Evolutionary conservation across 1,140 invertebrate genomes (phyloP), one percentile per base, ranked within the genome.

Genomic region (Teleopsis dalmanni): DNA sequence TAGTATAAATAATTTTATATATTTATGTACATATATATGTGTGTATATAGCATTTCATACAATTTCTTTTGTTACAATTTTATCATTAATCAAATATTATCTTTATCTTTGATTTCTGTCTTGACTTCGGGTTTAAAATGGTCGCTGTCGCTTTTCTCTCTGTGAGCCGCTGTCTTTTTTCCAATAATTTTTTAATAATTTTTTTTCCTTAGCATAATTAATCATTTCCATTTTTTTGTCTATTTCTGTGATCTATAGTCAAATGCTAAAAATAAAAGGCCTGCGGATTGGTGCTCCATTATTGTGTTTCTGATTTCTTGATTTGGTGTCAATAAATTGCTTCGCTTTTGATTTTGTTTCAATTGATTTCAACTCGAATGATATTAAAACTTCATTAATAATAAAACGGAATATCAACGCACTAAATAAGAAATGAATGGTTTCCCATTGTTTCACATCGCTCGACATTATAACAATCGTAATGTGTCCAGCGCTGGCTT

Each of bases 331-430:
- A 64, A 63, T 63, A 63, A 63, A 63, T 64, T 59, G 60, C 60
- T 64, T 63, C 49, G 57, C 47, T 43, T 27, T 52, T 33, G 40
- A 40, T 37, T 23, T 42, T 44, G 52, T 63, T 55, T 47, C 44
- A 50, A 64, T 65, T 62, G 56, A 62, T 57, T 51, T 59, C 57
- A 59, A 64, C 59, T 55, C 59, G 59, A 64, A 58, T 59, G 59
- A 64, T 64, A 64, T 64, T 64, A 64, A 64, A 64, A 64, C 59
- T 61, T 62, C 61, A 64, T 64, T 64, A 64, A 64, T 64, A 61
- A 61, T 54, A 43, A 43, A 43, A 43, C 27, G 26, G 19, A n/a
- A 43, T 43, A 31, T 43, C 41, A 43, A 29, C 41, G 41, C 26
- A 7, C 22, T n/a, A n/a, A n/a, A n/a, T n/a, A n/a, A n/a, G n/a